Evolutionary conservation across 2,113 vertebrate species (phyloP).

Genomic region (Guaruba guarouba): DNA sequence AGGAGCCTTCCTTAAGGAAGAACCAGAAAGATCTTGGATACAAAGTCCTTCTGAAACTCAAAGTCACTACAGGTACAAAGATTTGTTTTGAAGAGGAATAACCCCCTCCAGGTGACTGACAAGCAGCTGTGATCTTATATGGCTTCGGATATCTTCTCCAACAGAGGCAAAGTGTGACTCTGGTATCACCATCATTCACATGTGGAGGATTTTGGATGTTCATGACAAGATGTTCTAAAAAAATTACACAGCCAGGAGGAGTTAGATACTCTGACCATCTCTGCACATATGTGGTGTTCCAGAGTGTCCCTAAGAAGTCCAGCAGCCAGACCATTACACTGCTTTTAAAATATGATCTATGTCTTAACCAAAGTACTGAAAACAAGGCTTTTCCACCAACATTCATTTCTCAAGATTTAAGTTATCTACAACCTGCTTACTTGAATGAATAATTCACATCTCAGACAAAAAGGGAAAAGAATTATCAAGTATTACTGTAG

Average conservation of each 20-base stretch:
- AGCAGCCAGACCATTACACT: not conserved
- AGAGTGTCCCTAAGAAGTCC: not conserved
- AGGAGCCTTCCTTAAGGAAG: not conserved
- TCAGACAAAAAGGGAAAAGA: not conserved
- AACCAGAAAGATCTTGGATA: not conserved
- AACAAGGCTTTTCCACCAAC: not conserved
- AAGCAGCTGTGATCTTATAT: not conserved
- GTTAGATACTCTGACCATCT: not conserved
- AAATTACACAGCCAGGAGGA: not conserved
- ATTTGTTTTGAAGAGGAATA: not conserved
- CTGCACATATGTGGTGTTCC: not conserved
- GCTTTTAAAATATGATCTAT: not conserved
- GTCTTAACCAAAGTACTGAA: not conserved
- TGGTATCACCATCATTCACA: fast-evolving
- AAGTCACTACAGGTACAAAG: not conserved
- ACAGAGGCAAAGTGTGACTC: not conserved
- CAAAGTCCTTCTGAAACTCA: not conserved
- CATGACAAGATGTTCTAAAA: not conserved
- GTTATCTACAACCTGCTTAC: not conserved
- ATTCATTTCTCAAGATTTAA: not conserved
- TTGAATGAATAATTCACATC: not conserved
- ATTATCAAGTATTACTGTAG: not conserved
- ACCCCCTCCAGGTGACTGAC: not conserved
- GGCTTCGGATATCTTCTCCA: not conserved
- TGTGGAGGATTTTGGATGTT: not conserved